Percentiles rank a stretch among this genome's conserved stretches.
phyloP scores from a whole-genome alignment of 2,797 vertebrate genomes.

The Pagetopsis macropterus region DNA sequence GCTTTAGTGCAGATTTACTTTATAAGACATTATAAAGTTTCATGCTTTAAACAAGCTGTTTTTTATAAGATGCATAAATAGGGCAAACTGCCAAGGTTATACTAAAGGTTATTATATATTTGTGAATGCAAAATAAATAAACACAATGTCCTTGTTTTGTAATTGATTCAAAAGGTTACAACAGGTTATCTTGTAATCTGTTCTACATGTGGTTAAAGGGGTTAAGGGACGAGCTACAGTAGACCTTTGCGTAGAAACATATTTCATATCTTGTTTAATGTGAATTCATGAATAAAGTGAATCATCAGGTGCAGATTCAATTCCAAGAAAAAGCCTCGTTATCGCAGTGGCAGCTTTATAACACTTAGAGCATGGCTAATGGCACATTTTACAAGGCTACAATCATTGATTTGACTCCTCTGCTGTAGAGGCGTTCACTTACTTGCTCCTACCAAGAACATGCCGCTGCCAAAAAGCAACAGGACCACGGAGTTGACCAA shows the following conservation, averaged over 20 bases:
- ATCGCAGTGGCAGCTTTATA: not conserved
- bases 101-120: not conserved
- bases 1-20: not conserved
- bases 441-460: constrained; percentile 93
- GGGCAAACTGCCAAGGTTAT: not conserved
- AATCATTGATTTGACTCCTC: constrained; percentile 12
- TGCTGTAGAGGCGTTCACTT: constrained; percentile 73
- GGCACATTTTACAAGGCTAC: constrained; percentile 34
- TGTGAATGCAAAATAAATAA: not conserved
- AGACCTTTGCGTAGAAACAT: not conserved
- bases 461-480: constrained; percentile 92
- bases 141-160: not conserved
- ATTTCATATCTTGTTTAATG: not conserved
- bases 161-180: not conserved
- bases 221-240: not conserved
- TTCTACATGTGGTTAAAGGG: not conserved
- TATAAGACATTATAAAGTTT: not conserved
- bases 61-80: not conserved
- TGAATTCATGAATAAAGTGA: not conserved
- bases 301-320: not conserved
- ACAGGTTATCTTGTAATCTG: not conserved
- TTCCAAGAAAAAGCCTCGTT: not conserved
- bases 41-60: not conserved
- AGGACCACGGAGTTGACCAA: constrained; percentile 88
- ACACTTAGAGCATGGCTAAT: constrained; percentile 14